Evolutionary conservation across 2,797 vertebrate species (phyloP).

Genomic region (Crax fasciolata): DNA sequence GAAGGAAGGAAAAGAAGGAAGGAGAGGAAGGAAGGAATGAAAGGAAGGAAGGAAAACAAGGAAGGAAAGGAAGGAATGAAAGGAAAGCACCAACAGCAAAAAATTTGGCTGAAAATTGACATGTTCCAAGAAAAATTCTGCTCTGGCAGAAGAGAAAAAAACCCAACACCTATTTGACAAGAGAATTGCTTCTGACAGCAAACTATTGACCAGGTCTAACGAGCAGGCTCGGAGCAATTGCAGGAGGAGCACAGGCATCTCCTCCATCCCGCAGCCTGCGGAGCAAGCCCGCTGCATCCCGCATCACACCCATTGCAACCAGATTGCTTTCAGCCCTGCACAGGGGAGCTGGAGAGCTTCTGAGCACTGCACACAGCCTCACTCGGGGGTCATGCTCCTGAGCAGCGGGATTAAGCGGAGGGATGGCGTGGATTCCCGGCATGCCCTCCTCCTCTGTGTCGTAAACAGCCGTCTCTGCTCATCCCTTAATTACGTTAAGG

Average conservation of each 20-base stretch:
- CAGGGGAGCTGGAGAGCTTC: neutral
- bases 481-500: slow-evolving; percentile 56
- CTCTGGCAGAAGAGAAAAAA: neutral
- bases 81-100: slow-evolving; percentile 10
- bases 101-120: slow-evolving; percentile 45
- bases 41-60: neutral
- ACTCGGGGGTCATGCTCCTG: rapidly evolving
- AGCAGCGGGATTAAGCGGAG: neutral
- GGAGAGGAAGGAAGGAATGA: neutral
- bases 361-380: rapidly evolving
- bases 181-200: slow-evolving; percentile 60
- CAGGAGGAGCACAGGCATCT: neutral
- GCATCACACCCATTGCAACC: neutral
- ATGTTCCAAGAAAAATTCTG: slow-evolving; percentile 22
- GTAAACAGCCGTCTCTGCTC: slow-evolving; percentile 7
- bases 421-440: slow-evolving; percentile 16
- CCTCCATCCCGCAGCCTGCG: neutral
- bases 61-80: neutral
- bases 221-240: neutral
- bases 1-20: no score
- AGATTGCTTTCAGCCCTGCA: slow-evolving; percentile 3
- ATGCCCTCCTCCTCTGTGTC: neutral
- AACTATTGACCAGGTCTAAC: slow-evolving; percentile 71
- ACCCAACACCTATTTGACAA: neutral
- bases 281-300: neutral